Conservation (phyloP, 2,888 invertebrate genomes). For the Calameuta idolon region DNA sequence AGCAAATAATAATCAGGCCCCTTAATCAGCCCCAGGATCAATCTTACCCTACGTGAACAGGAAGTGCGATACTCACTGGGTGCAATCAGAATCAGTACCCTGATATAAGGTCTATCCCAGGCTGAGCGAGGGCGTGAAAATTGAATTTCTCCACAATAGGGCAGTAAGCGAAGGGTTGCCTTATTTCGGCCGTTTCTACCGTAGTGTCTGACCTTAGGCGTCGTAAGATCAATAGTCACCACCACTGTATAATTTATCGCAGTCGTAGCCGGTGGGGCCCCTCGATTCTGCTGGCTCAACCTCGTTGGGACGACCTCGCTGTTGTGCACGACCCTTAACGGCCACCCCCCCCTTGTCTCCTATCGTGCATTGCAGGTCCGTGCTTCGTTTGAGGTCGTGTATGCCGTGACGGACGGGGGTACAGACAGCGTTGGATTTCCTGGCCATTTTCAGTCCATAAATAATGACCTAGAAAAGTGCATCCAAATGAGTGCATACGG, state of each 20-base stretch:
- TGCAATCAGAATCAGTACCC: no score
- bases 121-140: conserved; percentile 21
- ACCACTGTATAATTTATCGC: conserved; percentile 60
- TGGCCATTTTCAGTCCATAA: not conserved
- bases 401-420: not conserved
- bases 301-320: not conserved
- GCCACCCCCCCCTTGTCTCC: conserved; percentile 20
- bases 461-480: not conserved
- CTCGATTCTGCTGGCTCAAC: conserved; percentile 6
- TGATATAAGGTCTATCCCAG: no score
- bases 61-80: no score
- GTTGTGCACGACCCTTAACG: conserved; percentile 12
- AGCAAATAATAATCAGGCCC: no score
- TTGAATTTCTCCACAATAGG: conserved; percentile 39
- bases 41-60: no score
- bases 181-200: conserved; percentile 40
- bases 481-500: not conserved
- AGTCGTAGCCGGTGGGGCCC: conserved; percentile 39
- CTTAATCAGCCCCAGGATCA: no score
- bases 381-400: not conserved
- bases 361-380: conserved; percentile 19
- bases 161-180: conserved; percentile 28
- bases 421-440: not conserved
- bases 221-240: conserved; percentile 55
- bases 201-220: conserved; percentile 58